phyloP scores from a whole-genome alignment of 2,888 invertebrate genomes.

The Blastobasis adustella region DNA sequence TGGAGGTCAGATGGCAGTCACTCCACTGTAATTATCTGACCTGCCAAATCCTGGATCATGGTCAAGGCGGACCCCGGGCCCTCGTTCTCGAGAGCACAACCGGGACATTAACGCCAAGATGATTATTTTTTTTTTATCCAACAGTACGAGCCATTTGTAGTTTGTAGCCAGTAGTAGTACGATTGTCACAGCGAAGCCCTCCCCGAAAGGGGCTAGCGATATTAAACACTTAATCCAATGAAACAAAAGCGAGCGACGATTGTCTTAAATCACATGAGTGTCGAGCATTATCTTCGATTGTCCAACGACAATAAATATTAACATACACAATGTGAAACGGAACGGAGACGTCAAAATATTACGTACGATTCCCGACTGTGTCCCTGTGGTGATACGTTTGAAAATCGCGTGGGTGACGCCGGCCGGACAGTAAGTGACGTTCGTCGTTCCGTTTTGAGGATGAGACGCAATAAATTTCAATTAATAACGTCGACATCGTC shows the following conservation, averaged over 20 bases:
- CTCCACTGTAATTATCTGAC: no score
- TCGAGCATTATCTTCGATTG: constrained; percentile 68
- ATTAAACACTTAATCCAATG: constrained; percentile 51
- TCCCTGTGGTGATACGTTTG: constrained; percentile 19
- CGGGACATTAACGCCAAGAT: no score
- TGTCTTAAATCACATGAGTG: constrained; percentile 68
- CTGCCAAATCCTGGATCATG: no score
- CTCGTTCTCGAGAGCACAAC: no score
- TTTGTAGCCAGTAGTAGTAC: no score
- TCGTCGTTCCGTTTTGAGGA: constrained; percentile 44
- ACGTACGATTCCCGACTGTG: constrained; percentile 25
- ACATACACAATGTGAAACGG: constrained; percentile 31
- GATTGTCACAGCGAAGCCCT: no score
- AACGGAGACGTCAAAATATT: constrained; percentile 24
- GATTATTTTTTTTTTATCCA: no score
- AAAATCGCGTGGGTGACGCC: constrained; percentile 19
- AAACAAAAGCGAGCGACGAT: constrained; percentile 54
- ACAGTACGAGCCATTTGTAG: no score
- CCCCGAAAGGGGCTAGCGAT: constrained; percentile 4
- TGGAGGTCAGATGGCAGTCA: no score
- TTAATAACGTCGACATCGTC: constrained; percentile 58
- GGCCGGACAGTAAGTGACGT: constrained; percentile 29
- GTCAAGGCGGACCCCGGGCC: no score
- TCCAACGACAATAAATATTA: constrained; percentile 49
- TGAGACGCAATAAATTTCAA: constrained; percentile 70